Percentiles rank a stretch among this genome's conserved stretches.
Evolutionary conservation across 2,888 invertebrate genomes (phyloP).

Genomic region (Eupelmus urozonus): DNA sequence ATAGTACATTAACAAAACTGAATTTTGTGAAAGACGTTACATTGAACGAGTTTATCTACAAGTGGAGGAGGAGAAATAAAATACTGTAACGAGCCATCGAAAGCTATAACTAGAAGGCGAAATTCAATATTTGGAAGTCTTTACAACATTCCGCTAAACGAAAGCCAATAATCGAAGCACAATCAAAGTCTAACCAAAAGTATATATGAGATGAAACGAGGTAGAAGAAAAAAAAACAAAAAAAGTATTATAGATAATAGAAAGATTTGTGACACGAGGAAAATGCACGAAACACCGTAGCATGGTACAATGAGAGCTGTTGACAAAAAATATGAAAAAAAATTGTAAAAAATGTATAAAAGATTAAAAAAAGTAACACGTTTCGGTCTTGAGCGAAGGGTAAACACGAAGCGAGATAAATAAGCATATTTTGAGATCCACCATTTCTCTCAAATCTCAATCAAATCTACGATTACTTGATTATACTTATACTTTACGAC

Average conservation of each 20-base stretch:
- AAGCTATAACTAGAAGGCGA: constrained; percentile 54
- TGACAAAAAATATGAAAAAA: constrained; percentile 13
- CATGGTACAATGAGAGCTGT: constrained; percentile 26
- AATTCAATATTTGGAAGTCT: constrained; percentile 48
- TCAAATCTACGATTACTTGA: constrained; percentile 76
- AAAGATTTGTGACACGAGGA: constrained; percentile 45
- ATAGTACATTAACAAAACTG: constrained; percentile 43
- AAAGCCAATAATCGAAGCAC: constrained; percentile 59
- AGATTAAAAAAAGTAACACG: constrained; percentile 13
- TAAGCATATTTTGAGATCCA: constrained; percentile 75
- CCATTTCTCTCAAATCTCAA: constrained; percentile 73
- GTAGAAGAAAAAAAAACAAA: constrained; percentile 42
- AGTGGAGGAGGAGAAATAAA: constrained; percentile 48
- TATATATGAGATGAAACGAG: constrained; percentile 47
- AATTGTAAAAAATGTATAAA: neutral
- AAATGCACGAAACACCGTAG: constrained; percentile 33
- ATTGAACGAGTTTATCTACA: constrained; percentile 55
- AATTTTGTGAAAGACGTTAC: constrained; percentile 50
- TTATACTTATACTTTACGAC: constrained; percentile 77
- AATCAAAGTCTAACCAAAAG: constrained; percentile 50
- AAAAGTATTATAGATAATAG: constrained; percentile 36
- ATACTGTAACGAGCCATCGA: constrained; percentile 56
- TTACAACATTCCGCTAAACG: constrained; percentile 58
- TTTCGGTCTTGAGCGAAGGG: constrained; percentile 35
- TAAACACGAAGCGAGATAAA: constrained; percentile 52